Percentiles rank a stretch among this genome's conserved stretches.
These are phyloP conservation scores for Mallotus villosus DNA, from an alignment of 2,797 vertebrate genomes.

Conservation along the genomic window DNA sequence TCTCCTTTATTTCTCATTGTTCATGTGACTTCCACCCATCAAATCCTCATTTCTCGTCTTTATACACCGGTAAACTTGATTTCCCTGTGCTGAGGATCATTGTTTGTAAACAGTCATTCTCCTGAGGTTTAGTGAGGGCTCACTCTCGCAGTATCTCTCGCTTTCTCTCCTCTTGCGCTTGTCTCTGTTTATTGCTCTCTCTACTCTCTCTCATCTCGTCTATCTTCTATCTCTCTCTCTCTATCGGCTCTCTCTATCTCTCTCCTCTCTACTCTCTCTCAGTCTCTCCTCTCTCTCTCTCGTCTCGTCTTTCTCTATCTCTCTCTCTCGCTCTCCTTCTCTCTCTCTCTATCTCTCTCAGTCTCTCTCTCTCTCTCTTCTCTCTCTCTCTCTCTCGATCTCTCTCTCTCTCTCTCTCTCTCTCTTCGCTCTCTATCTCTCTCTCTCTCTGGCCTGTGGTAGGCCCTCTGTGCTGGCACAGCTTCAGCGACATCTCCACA, in stretches of 20 bases:
- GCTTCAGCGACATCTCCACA: neutral
- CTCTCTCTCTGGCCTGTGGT: too few relatives aligned
- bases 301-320: slow-evolving; percentile 1
- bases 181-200: too few relatives aligned
- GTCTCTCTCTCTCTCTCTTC: neutral
- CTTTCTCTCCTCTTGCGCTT: slow-evolving; percentile 33
- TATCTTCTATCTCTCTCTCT: slow-evolving; percentile 30
- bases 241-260: slow-evolving; percentile 4
- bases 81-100: too few relatives aligned
- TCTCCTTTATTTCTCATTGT: neutral
- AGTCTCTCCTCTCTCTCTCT: slow-evolving; percentile 5
- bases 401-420: neutral
- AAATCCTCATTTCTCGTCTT: too few relatives aligned
- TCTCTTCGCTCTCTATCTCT: too few relatives aligned
- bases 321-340: slow-evolving; percentile 7
- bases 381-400: neutral
- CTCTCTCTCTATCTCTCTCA: neutral
- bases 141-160: slow-evolving; percentile 1
- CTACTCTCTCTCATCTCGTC: neutral
- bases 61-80: too few relatives aligned
- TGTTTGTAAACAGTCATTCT: too few relatives aligned
- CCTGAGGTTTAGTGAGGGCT: neutral
- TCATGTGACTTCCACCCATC: slow-evolving; percentile 25
- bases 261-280: neutral
- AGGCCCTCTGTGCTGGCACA: too few relatives aligned